phyloP scores from a whole-genome alignment of 2,888 invertebrate genomes.

The Andrena minutula region DNA sequence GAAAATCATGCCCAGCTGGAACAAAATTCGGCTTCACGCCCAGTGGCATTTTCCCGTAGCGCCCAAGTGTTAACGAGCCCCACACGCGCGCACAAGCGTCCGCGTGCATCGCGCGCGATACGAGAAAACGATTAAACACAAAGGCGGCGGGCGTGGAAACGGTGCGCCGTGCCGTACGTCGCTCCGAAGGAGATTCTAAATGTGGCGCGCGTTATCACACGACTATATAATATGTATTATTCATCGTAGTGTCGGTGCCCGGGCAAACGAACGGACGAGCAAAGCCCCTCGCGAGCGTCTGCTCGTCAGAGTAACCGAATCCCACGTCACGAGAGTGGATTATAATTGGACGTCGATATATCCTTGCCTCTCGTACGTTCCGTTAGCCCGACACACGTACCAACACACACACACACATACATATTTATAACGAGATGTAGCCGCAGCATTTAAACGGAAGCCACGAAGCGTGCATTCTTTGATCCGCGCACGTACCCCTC shows the following conservation, averaged over 20 bases:
- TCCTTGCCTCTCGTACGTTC: conserved; percentile 52
- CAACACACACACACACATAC: conserved; percentile 46
- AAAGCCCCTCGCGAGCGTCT: conserved; percentile 58
- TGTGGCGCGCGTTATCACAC: conserved; percentile 50
- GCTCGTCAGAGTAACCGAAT: conserved; percentile 70
- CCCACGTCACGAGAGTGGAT: conserved; percentile 71
- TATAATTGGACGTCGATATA: conserved; percentile 74
- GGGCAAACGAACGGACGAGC: conserved; percentile 52
- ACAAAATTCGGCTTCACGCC: background rate
- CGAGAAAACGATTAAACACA: conserved; percentile 4
- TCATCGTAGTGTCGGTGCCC: conserved; percentile 59
- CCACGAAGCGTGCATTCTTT: conserved; percentile 66
- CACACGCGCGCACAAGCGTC: background rate
- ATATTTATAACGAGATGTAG: conserved; percentile 71
- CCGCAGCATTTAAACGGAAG: conserved; percentile 64
- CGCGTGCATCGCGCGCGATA: background rate
- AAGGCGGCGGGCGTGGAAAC: background rate
- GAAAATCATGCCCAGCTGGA: too few relatives aligned
- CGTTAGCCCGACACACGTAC: conserved; percentile 19
- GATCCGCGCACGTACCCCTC: conserved; percentile 70
- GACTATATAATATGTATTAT: conserved; percentile 67
- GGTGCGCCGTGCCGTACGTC: background rate
- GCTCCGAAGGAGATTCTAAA: conserved; percentile 52
- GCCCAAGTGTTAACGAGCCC: background rate
- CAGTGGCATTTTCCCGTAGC: background rate